These are phyloP conservation scores for Trichomycterus rosablanca DNA, from an alignment of 2,113 vertebrate genomes.

Conservation along the genomic window DNA sequence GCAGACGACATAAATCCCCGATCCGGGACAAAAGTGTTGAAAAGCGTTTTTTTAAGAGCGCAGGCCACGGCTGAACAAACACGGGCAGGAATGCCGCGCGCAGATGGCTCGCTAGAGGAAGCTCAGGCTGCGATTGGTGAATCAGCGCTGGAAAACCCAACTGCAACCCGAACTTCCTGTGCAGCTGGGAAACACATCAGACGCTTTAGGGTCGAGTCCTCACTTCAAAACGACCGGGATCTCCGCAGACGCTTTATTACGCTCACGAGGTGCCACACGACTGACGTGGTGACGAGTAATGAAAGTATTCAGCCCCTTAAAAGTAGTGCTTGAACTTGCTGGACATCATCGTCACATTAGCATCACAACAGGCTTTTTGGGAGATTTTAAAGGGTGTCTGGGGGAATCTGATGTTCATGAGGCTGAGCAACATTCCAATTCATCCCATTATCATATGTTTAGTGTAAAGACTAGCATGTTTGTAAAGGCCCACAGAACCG, in stretches of 20 bases:
- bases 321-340: no score
- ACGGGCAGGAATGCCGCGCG: neutral
- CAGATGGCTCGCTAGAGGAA: neutral
- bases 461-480: no score
- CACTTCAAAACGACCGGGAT: constrained; percentile 15
- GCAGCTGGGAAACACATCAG: constrained; percentile 44
- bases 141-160: constrained; percentile 3
- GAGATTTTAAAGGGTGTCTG: no score
- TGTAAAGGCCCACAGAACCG: no score
- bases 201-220: neutral
- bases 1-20: neutral
- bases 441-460: no score
- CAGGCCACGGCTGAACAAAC: neutral
- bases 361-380: no score
- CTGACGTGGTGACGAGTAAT: neutral
- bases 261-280: neutral
- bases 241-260: constrained; percentile 9
- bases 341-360: no score
- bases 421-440: no score
- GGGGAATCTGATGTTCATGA: no score
- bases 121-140: constrained; percentile 9
- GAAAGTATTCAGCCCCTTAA: no score
- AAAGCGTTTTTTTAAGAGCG: neutral
- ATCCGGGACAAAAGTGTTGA: neutral
- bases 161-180: constrained; percentile 29